Evolutionary conservation across 2,113 vertebrate species (phyloP), one percentile per base, ranked within the genome.

Genomic region (Atherinomorus stipes): DNA sequence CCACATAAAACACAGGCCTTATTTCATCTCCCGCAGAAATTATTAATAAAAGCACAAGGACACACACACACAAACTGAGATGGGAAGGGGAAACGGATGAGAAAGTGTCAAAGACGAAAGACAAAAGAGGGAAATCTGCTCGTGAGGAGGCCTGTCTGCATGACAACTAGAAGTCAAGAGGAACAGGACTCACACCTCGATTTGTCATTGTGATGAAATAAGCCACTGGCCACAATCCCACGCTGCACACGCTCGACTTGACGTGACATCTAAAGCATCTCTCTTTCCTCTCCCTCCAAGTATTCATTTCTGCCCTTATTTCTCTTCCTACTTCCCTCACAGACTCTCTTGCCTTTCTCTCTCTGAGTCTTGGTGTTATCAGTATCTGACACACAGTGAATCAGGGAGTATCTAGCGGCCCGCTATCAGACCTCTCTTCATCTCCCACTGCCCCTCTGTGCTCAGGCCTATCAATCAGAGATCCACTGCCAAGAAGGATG

Each of bases 361-460:
- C 86, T 67, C 71, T 1, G 71, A 83, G 83, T 81, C 76, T 77
- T 38, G 56, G 40, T 69, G 87, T 93, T 93, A 94, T 94, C 93
- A 86, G 90, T 73, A 93, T 94, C 93, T 94, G 93, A 93, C 92
- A 93, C 87, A 65, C 87, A 89, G 89, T 88, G 92, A 93, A 93
- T 94, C 92, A 91, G 90, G 81, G 91, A 94, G 92, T 92, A 94
- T 94, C 92, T 92, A 72, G 89, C 89, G 78, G 87, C 88, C 87
- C 25, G 62, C 81, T 94, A 94, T 93, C 93, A 90, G 93, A 86
- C 89, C 89, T 86, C 92, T 88, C 91, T 93, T 89, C 93, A 93
- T 93, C 92, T 93, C 90, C 85, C 81, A 60, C 88, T 77, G 87
- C 78, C 88, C 90, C 77, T 78, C 86, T 69, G 81, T 61, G 89